Evolutionary conservation across 1,140 invertebrate genomes (phyloP), one percentile per base, ranked within the genome.

Genomic region (Probaryconus sp.): DNA sequence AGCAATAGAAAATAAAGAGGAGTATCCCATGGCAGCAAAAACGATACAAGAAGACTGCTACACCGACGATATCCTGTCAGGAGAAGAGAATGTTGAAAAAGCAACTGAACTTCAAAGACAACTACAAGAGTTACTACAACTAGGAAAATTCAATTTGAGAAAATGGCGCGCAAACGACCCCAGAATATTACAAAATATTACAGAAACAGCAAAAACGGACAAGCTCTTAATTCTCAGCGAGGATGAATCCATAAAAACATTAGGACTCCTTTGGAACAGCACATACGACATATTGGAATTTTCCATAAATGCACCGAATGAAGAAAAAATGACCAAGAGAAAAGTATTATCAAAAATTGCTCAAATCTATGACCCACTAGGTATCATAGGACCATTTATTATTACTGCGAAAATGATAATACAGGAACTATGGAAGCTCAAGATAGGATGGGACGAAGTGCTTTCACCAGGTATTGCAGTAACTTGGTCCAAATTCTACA

Each of bases 291-390:
- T 20, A n/a, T 42, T 40, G 7, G 24, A 55, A 9, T 40, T 18
- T 14, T 42, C 37, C 16, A 55, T 20, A 2, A 55, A 20, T 11
- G 1, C 10, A 6, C 1, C 35, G 10, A 6, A 2, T 1, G 17
- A 50, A 4, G 9, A 35, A 1, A 1, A 14, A 3, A 11, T 33
- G 2, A 6, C 47, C 1, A 51, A 42, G n/a, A 10, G 16, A n/a
- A 43, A 42, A 1, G 43, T 56, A 0, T 24, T 56, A 5, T 56
- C 51, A 3, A 26, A 5, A 9, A 38, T 38, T 5, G 21, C 48
- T 4, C 4, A 43, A n/a, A 56, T 56, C 3, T 56, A 56, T 16
- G 51, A 56, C 16, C 56, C 56, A 5, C n/a, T 61, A 2, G 51
- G 38, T 0, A 21, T 43, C 1, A 0, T 56, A n/a, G 17, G 51